Base-by-base conservation (phyloP, 2,888 invertebrate genomes). In the Hoplodrina ambigua region DNA sequence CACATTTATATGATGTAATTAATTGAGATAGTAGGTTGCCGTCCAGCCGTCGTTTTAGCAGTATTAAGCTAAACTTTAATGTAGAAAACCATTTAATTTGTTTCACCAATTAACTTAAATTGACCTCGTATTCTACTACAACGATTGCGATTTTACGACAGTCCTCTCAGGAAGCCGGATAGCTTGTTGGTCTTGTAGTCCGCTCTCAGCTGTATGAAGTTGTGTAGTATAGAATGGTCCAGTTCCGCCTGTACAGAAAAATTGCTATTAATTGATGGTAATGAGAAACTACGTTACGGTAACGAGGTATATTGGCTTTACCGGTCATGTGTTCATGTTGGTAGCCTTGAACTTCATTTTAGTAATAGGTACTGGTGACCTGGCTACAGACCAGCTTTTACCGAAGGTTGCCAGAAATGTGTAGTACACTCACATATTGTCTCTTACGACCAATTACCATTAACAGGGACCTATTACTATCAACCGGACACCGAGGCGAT, bases 101-200 rank as follows among this genome's bases (percentile, higher is more conserved):
- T 41, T 13, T 41, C 41, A 3, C 41, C 44, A 44, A 15, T 44
- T 15, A 44, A 44, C 4, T 15, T 44, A 44, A 44, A 44, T 15
- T 44, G 44, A 44, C 15, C 44, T 44, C 8, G 44, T 44, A 44
- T 46, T 46, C 4, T 17, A 46, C 1, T 19, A 19, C 7, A 20
- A 13, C n/a, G n/a, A 54, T 37, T 10, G 19, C 25, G n/a, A 50
- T 56, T 60, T 87, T 92, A 94, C 65, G 96, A 94, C 55, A 97
- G 93, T 66, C 96, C 96, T 86, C 97, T 97, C 53, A 97, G 93
- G 85, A 96, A 96, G 80, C 95, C 97, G 30, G 97, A 97, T 77
- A 98, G 96, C 90, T 98, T 98, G 87, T 98, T 98, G 60, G 97
- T 97, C 92, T 99, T 99, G 95, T 98, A 99, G 94, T 99, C 99